Evolutionary conservation across 2,797 vertebrate species (phyloP).

Genomic region (Hoplostethus atlanticus): DNA sequence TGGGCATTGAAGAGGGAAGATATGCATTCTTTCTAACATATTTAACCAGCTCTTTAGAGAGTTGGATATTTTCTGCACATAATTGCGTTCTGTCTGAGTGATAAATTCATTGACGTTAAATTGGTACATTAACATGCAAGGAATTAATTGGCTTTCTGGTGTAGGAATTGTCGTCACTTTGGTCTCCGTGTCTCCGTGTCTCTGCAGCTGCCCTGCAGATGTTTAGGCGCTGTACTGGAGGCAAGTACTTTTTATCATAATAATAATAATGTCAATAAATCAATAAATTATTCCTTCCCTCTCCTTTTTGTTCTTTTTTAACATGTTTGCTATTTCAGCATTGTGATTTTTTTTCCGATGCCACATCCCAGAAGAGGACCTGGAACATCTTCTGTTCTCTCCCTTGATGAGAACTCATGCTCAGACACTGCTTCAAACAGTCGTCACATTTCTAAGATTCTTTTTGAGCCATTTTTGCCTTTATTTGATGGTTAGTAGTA

Average conservation of each 20-base stretch:
- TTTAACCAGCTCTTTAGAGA: conserved; percentile 25
- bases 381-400: not conserved
- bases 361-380: no score
- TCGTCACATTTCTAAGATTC: not conserved
- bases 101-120: conserved; percentile 26
- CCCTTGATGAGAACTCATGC: not conserved
- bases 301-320: conserved; percentile 24
- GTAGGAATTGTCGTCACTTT: conserved; percentile 11
- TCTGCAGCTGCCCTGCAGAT: conserved; percentile 44
- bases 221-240: conserved; percentile 14
- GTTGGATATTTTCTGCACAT: conserved; percentile 7
- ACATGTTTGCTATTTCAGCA: conserved; percentile 26
- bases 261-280: conserved; percentile 67
- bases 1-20: not conserved
- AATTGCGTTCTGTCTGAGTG: conserved; percentile 10
- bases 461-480: no score
- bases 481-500: no score
- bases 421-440: conserved; percentile 10
- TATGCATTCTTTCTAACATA: conserved; percentile 3
- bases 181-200: conserved; percentile 18
- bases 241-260: conserved; percentile 33
- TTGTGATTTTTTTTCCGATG: not conserved
- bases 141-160: conserved; percentile 34
- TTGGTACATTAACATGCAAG: conserved; percentile 5
- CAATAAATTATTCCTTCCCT: conserved; percentile 59